Conservation (phyloP, 2,888 invertebrate species). For the Caenorhabditis uteleia region DNA sequence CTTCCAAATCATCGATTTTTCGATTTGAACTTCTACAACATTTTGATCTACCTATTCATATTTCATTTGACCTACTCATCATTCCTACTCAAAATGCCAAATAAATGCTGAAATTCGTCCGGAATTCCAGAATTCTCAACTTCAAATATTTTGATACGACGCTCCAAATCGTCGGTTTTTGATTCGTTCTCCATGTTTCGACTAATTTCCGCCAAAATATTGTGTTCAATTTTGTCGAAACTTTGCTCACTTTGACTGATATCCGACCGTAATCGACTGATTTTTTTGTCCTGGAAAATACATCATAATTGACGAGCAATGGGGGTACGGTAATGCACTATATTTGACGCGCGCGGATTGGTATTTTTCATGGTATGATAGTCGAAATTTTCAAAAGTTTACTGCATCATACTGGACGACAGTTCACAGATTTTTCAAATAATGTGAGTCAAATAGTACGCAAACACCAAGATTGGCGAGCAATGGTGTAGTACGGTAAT, state of each 20-base stretch:
- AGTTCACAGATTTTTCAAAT: no score
- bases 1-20: conserved; percentile 18
- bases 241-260: conserved; percentile 28
- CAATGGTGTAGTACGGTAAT: no score
- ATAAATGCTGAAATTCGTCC: conserved; percentile 27
- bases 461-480: no score
- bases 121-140: conserved; percentile 29
- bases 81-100: conserved; percentile 15
- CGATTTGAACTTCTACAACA: background rate
- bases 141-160: conserved; percentile 29
- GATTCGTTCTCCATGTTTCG: conserved; percentile 28
- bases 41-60: background rate
- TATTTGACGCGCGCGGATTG: no score
- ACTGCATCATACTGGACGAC: no score
- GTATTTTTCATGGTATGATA: no score
- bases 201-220: conserved; percentile 28
- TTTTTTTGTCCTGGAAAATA: conserved; percentile 27
- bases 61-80: no score
- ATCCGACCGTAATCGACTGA: conserved; percentile 19
- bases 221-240: conserved; percentile 22
- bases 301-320: no score
- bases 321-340: no score
- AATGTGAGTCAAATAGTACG: background rate
- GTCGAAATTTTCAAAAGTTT: no score
- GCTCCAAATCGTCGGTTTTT: conserved; percentile 31